Evolutionary conservation across 2,797 vertebrate genomes (phyloP).

Genomic region (Gambusia yucatana): DNA sequence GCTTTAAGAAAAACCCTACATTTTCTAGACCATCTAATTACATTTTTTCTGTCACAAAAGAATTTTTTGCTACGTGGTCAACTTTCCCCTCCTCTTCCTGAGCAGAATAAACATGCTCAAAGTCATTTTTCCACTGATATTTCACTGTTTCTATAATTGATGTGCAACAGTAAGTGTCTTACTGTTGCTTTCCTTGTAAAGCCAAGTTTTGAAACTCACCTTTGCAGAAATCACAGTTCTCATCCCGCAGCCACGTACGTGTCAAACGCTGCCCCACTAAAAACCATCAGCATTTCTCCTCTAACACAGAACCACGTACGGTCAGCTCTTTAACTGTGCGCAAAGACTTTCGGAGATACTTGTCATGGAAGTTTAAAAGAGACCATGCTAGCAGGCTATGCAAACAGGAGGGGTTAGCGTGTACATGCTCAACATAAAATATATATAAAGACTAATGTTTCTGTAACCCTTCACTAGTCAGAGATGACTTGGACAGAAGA

Average conservation of each 20-base stretch:
- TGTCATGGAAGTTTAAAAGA: conserved; percentile 14
- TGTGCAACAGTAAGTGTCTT: not conserved
- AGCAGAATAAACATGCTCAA: conserved; percentile 33
- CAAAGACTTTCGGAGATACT: conserved; percentile 15
- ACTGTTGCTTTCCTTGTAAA: not conserved
- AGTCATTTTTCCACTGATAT: conserved; percentile 15
- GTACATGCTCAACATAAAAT: conserved; percentile 35
- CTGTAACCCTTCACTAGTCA: conserved; percentile 32
- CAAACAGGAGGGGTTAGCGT: not conserved
- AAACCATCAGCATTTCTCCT: conserved; percentile 16
- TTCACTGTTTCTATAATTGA: conserved; percentile 16
- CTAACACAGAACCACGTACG: conserved; percentile 31
- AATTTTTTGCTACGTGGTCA: not conserved
- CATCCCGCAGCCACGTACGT: conserved; percentile 1
- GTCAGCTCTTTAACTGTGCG: conserved; percentile 6
- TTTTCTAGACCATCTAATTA: conserved; percentile 16
- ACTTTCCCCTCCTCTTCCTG: conserved; percentile 20
- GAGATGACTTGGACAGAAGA: conserved; percentile 52
- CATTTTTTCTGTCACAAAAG: conserved; percentile 10
- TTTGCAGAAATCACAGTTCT: conserved; percentile 21
- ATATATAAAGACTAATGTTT: conserved; percentile 58
- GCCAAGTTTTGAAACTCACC: not conserved
- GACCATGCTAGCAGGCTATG: conserved; percentile 13
- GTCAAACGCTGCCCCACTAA: conserved; percentile 1
- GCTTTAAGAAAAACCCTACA: not conserved